phyloP scores from a whole-genome alignment of 2,797 vertebrate genomes.

The Sternarchorhynchus goeldii region DNA sequence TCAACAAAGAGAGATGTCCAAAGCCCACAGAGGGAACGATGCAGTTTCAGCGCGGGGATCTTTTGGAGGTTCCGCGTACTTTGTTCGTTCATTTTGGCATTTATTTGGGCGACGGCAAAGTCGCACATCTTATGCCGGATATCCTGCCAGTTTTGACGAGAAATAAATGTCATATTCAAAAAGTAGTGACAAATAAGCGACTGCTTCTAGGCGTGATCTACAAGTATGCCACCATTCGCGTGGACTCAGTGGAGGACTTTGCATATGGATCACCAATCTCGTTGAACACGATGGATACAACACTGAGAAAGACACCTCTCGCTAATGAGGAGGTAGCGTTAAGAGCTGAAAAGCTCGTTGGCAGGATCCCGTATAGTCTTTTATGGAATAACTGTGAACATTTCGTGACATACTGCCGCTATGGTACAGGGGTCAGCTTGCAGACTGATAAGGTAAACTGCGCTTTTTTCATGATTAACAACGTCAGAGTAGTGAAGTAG shows the following conservation, averaged over 20 bases:
- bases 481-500: no score
- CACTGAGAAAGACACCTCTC: constrained; percentile 72
- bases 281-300: constrained; percentile 84
- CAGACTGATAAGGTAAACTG: constrained; percentile 89
- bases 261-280: constrained; percentile 85
- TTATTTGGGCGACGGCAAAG: constrained; percentile 87
- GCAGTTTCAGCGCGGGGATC: constrained; percentile 83
- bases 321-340: constrained; percentile 82
- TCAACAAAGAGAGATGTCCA: constrained; percentile 37
- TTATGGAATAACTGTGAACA: constrained; percentile 99
- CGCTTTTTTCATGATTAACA: no score
- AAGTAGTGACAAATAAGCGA: constrained; percentile 87
- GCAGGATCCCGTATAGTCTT: constrained; percentile 85
- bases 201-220: constrained; percentile 87
- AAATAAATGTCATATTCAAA: constrained; percentile 70
- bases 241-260: constrained; percentile 94
- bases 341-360: constrained; percentile 86
- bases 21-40: constrained; percentile 58
- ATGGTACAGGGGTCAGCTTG: constrained; percentile 81
- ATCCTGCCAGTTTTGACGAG: constrained; percentile 81
- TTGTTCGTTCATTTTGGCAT: constrained; percentile 94
- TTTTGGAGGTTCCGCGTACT: constrained; percentile 90
- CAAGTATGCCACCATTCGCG: constrained; percentile 84
- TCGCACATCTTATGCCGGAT: constrained; percentile 96
- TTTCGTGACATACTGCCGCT: constrained; percentile 93